phyloP scores from a whole-genome alignment of 2,888 invertebrate genomes.

The Lapara coniferarum region DNA sequence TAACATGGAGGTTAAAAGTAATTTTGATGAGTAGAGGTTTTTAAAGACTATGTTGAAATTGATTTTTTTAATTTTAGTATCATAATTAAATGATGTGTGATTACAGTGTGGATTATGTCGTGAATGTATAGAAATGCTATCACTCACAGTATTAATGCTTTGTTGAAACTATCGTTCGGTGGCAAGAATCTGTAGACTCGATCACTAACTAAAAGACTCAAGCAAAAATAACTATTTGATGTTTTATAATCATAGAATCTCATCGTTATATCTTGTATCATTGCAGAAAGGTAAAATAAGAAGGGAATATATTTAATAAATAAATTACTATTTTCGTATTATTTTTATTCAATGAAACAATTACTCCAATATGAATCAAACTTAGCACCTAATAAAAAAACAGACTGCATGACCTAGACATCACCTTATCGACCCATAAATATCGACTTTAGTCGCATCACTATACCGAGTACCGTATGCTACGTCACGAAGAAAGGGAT shows the following conservation, averaged over 20 bases:
- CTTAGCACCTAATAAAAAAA: background rate
- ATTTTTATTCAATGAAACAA: too few relatives aligned
- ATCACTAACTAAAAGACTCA: too few relatives aligned
- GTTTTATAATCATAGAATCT: too few relatives aligned
- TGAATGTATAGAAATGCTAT: background rate
- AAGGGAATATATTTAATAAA: too few relatives aligned
- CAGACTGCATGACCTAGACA: background rate
- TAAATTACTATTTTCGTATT: too few relatives aligned
- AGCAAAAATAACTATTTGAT: too few relatives aligned
- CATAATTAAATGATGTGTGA: background rate
- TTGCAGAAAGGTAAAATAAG: too few relatives aligned
- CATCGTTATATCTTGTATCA: too few relatives aligned
- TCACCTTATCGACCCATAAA: background rate
- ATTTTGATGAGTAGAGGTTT: background rate
- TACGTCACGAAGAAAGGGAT: conserved; percentile 83
- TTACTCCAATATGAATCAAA: background rate
- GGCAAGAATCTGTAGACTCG: too few relatives aligned
- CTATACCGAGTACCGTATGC: conserved; percentile 73
- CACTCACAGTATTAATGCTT: too few relatives aligned
- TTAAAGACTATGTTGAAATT: background rate
- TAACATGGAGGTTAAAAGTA: background rate
- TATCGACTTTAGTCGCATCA: conserved; percentile 46
- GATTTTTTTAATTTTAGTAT: background rate
- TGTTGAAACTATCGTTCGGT: too few relatives aligned
- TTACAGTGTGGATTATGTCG: background rate